Evolutionary conservation across 2,797 vertebrate species (phyloP).

Genomic region (Etheostoma nigrum): DNA sequence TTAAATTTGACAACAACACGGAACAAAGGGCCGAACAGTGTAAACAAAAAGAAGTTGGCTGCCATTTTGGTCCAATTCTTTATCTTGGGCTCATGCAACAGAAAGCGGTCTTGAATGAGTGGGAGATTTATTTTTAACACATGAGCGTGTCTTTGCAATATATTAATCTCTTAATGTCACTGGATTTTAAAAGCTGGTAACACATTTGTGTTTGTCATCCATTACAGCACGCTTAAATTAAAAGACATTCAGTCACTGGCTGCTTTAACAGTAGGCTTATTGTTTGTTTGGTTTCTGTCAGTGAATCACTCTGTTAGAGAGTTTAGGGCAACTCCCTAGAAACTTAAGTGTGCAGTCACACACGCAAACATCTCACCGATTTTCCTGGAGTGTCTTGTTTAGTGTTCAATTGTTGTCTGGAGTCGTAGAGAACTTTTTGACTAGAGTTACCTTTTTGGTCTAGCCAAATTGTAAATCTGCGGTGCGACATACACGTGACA

Average conservation of each 20-base stretch:
- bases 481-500: constrained; percentile 7
- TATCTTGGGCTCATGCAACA: constrained; percentile 44
- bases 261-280: constrained; percentile 33
- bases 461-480: constrained; percentile 25
- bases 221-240: constrained; percentile 2
- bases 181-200: constrained; percentile 2
- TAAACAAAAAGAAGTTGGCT: constrained; percentile 76
- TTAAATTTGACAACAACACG: constrained; percentile 86
- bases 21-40: constrained; percentile 87
- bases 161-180: neutral
- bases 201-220: constrained; percentile 10
- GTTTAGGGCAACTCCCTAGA: constrained; percentile 52
- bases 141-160: neutral
- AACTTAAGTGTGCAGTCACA: constrained; percentile 55
- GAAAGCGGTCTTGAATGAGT: constrained; percentile 9
- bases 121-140: constrained; percentile 21
- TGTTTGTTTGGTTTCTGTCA: constrained; percentile 33
- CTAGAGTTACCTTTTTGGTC: constrained; percentile 49
- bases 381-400: constrained; percentile 44
- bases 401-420: constrained; percentile 51
- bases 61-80: constrained; percentile 55
- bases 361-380: constrained; percentile 45
- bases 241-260: constrained; percentile 14
- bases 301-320: constrained; percentile 37
- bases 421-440: constrained; percentile 41